These are phyloP conservation scores for Mechanitis messenoides DNA, from an alignment of 2,888 invertebrate genomes.

Conservation along the genomic window DNA sequence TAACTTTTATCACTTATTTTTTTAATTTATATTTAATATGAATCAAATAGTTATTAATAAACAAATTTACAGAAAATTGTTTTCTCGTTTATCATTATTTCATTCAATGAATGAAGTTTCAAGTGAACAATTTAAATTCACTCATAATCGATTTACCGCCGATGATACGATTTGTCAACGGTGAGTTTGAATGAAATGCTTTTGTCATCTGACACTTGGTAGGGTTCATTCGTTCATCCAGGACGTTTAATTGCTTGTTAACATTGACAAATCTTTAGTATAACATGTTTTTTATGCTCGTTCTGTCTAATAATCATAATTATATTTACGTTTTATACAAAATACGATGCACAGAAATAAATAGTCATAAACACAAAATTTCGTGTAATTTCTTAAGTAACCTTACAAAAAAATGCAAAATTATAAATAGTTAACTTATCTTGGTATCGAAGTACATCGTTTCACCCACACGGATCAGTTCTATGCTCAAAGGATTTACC, in stretches of 20 bases:
- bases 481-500: slow-evolving; percentile 64
- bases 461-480: slow-evolving; percentile 57
- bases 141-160: slow-evolving; percentile 34
- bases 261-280: slow-evolving; percentile 55
- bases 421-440: slow-evolving; percentile 11
- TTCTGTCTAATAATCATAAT: slow-evolving; percentile 18
- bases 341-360: no score
- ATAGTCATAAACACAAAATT: no score
- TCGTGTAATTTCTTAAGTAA: no score
- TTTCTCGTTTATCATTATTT: no score
- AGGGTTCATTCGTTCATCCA: slow-evolving; percentile 48
- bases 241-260: slow-evolving; percentile 63
- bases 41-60: no score
- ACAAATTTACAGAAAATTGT: no score
- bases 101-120: slow-evolving; percentile 1
- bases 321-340: neutral
- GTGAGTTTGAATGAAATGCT: slow-evolving; percentile 50
- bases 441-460: slow-evolving; percentile 19
- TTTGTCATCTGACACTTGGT: slow-evolving; percentile 59
- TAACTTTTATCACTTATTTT: no score
- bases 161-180: slow-evolving; percentile 54
- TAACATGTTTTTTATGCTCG: slow-evolving; percentile 16
- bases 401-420: slow-evolving; percentile 1
- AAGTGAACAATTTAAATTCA: slow-evolving; percentile 23
- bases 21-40: no score